Base-by-base conservation (phyloP, 2,888 invertebrate species). In the Leptarthrus brevirostris region DNA sequence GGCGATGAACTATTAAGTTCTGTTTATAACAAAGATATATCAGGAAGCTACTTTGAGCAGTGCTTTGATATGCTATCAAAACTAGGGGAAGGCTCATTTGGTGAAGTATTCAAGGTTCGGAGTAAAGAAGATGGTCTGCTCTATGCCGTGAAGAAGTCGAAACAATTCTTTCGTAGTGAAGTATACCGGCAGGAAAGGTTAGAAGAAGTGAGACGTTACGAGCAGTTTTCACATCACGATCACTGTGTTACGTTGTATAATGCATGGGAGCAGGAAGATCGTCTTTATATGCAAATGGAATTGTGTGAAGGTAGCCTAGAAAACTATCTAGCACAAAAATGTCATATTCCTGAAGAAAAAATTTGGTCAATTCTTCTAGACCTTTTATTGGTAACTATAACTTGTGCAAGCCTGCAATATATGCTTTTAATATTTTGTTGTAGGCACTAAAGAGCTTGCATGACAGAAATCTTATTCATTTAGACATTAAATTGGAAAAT, bases 401-500 rank as follows among this genome's bases (percentile, higher is more conserved):
- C 1, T 2, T 53, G 2, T 2, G 2, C 1, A 18, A 16, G 2
- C 10, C 3, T 40, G 30, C 22, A 18, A 36, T 20, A 16, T 61
- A 47, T 49, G 1, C 14, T 26, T 26, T 3, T 16, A n/a, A n/a
- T 5, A 47, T 5, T 26, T 5, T n/a, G 73, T 80, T 84, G 40
- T 81, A 87, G 86, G 92, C 90, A 16, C 81, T 93, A 2, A 87
- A 90, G 79, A 90, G 90, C 80, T 83, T 93, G 20, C 93, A 93
- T 81, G 87, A 88, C 75, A 86, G 88, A 66, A 87, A 90, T 80
- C 85, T 92, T 36, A 86, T 93, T 36, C 93, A 93, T 81, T 86
- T 93, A 83, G 93, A 93, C 83, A 90, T 93, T 40, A 93, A 93
- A 82, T 89, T 92, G 53, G 92, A 91, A 69, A 93, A 93, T 82